phyloP scores from a whole-genome alignment of 2,797 vertebrate genomes.

The Myripristis jacobus region DNA sequence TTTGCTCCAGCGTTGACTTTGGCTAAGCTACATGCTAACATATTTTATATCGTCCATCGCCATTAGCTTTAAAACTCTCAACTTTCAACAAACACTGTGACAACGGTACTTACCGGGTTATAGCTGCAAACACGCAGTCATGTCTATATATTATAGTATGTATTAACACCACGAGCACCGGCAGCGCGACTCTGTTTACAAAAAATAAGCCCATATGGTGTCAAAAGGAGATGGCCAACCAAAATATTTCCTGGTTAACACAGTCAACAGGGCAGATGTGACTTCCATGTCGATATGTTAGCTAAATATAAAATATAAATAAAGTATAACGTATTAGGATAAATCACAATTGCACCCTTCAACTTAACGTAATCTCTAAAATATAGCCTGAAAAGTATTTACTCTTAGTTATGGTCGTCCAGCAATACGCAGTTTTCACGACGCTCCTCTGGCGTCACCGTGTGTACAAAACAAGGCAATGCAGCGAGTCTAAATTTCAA shows the following conservation, averaged over 20 bases:
- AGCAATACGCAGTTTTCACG: slow-evolving; percentile 1
- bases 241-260: slow-evolving; percentile 39
- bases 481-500: not conserved
- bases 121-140: not conserved
- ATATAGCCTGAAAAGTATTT: not conserved
- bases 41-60: not conserved
- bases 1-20: not conserved
- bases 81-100: not conserved
- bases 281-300: not conserved
- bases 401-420: slow-evolving; percentile 28
- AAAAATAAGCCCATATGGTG: slow-evolving; percentile 57
- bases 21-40: slow-evolving; percentile 39
- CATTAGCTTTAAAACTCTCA: not conserved
- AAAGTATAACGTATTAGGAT: too few relatives aligned
- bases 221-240: slow-evolving; percentile 59
- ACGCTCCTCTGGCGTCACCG: slow-evolving; percentile 35
- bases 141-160: too few relatives aligned
- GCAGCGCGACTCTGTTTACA: slow-evolving; percentile 12
- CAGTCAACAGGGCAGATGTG: not conserved
- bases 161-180: not conserved
- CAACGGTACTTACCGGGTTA: slow-evolving; percentile 1
- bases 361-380: not conserved
- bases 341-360: not conserved
- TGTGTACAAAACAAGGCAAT: slow-evolving; percentile 36
- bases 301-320: not conserved